These are phyloP conservation scores for Phaethornis superciliosus DNA, from an alignment of 2,113 vertebrate genomes.

Conservation along the genomic window DNA sequence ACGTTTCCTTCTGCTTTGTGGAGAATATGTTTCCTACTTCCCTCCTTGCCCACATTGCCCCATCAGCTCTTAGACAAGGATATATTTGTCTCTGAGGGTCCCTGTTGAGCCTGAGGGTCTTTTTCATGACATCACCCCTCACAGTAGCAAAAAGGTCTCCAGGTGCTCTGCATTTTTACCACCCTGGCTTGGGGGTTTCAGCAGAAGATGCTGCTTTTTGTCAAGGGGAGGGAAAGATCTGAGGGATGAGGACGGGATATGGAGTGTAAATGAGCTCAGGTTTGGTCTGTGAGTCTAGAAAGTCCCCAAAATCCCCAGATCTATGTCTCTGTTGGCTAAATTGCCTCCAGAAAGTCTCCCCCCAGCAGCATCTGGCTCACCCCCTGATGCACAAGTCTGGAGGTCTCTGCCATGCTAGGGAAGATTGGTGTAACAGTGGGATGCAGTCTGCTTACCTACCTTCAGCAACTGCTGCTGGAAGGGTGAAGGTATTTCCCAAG, in stretches of 20 bases:
- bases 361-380: background rate
- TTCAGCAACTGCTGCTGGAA: background rate
- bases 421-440: background rate
- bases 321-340: background rate
- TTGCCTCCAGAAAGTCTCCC: background rate
- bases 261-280: background rate
- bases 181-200: background rate
- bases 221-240: background rate
- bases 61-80: background rate
- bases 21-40: background rate
- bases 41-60: accelerated
- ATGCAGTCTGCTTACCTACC: background rate
- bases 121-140: background rate
- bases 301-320: background rate
- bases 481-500: background rate
- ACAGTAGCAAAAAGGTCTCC: background rate
- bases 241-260: background rate
- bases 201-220: background rate
- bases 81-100: background rate
- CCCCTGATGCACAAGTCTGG: background rate
- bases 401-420: background rate
- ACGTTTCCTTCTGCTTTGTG: accelerated
- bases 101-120: background rate
- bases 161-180: background rate
- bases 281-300: background rate